A percentile compares a stretch with the other conserved stretches of the same genome.
Evolutionary conservation across 2,888 invertebrate genomes (phyloP).

Genomic region (Ochropleura plecta): DNA sequence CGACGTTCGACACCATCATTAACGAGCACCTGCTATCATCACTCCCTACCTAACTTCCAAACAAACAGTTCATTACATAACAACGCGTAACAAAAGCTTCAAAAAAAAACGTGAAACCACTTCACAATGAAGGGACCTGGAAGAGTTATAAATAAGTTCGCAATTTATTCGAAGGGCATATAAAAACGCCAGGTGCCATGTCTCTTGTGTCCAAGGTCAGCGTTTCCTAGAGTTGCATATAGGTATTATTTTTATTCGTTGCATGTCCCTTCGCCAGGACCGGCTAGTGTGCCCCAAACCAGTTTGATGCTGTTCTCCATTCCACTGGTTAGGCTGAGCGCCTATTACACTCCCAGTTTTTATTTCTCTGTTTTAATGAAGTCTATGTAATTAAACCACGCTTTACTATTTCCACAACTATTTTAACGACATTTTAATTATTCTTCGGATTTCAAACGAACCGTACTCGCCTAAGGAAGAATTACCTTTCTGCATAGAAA

Average conservation of each 20-base stretch:
- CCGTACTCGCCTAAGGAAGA: conserved; percentile 6
- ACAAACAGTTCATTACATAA: conserved; percentile 76
- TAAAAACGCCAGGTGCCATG: conserved; percentile 90
- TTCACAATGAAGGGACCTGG: conserved; percentile 68
- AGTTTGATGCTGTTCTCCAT: conserved; percentile 86
- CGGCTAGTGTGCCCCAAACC: conserved; percentile 89
- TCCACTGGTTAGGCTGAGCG: conserved; percentile 82
- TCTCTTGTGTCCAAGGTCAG: conserved; percentile 89
- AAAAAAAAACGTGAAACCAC: conserved; percentile 62
- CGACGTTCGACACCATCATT: conserved; percentile 67
- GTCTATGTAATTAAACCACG: conserved; percentile 73
- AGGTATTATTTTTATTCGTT: conserved; percentile 89
- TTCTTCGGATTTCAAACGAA: conserved; percentile 48
- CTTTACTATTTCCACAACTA: conserved; percentile 67
- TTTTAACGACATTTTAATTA: conserved; percentile 67
- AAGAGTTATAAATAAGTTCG: conserved; percentile 85
- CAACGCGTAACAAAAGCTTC: conserved; percentile 61
- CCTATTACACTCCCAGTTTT: conserved; percentile 81
- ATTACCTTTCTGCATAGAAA: conserved; percentile 22
- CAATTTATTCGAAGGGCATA: conserved; percentile 87
- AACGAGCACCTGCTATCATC: conserved; percentile 61
- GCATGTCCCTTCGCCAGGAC: conserved; percentile 86
- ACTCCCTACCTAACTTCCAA: conserved; percentile 61
- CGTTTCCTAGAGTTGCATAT: conserved; percentile 90
- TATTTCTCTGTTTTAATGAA: conserved; percentile 76